These are phyloP conservation scores for Potamilus streckersoni DNA, from an alignment of 1,140 invertebrate species.

Conservation along the genomic window DNA sequence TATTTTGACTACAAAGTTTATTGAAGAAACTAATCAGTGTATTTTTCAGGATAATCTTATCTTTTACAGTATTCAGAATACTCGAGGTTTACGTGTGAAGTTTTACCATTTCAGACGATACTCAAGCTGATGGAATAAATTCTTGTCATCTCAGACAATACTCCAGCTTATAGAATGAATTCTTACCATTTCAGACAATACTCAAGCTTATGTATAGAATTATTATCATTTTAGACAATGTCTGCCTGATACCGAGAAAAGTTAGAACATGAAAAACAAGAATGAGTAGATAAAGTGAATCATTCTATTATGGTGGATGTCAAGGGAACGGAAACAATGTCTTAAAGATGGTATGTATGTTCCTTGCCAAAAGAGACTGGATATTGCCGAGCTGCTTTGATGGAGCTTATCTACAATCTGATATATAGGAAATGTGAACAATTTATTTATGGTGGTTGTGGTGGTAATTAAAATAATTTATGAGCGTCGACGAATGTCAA, in stretches of 20 bases:
- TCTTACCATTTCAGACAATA: too few relatives aligned
- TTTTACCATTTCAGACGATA: too few relatives aligned
- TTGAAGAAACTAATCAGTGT: too few relatives aligned
- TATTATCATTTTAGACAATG: not conserved
- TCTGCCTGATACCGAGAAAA: constrained; percentile 39
- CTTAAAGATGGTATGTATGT: constrained; percentile 41
- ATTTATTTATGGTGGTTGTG: constrained; percentile 73
- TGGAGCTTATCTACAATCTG: constrained; percentile 69
- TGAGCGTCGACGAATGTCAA: constrained; percentile 32
- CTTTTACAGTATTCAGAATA: too few relatives aligned
- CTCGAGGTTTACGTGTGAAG: too few relatives aligned
- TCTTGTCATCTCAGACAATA: too few relatives aligned
- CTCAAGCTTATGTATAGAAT: too few relatives aligned
- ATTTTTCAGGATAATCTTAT: too few relatives aligned
- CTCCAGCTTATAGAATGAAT: too few relatives aligned
- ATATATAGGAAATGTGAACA: constrained; percentile 66
- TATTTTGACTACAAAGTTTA: too few relatives aligned
- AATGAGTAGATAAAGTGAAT: constrained; percentile 69
- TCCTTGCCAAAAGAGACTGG: constrained; percentile 50
- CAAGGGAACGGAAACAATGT: constrained; percentile 75
- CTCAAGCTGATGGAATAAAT: too few relatives aligned
- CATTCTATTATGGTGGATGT: constrained; percentile 74
- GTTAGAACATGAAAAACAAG: constrained; percentile 42
- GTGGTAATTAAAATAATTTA: constrained; percentile 73
- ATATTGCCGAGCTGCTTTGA: constrained; percentile 53